These are phyloP conservation scores for Corythaeola cristata DNA, from an alignment of 2,113 vertebrate species.

Conservation along the genomic window DNA sequence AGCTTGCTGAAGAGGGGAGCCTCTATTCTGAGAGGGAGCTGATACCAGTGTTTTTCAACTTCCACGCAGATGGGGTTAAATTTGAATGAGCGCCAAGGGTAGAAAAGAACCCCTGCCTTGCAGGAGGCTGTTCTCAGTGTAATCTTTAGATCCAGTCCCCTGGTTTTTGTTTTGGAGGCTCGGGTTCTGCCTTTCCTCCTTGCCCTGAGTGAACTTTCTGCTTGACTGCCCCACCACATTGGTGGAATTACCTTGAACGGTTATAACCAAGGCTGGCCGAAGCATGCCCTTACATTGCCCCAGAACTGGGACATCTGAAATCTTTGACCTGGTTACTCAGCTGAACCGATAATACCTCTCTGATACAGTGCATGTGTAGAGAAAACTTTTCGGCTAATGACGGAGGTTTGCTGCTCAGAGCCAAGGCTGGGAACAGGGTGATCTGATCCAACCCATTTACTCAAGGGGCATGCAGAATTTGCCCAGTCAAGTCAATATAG, in stretches of 20 bases:
- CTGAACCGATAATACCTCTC: constrained; percentile 31
- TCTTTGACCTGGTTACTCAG: not conserved
- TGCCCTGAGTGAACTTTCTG: constrained; percentile 13
- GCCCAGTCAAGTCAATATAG: constrained; percentile 13
- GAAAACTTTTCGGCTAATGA: not conserved
- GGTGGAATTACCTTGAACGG: not conserved
- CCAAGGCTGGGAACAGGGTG: not conserved
- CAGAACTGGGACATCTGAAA: not conserved
- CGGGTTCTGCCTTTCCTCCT: not conserved
- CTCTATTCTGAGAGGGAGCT: constrained; percentile 64
- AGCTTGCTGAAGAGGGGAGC: constrained; percentile 6
- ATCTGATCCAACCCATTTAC: constrained; percentile 43
- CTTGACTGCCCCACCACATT: not conserved
- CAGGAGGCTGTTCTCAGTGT: not conserved
- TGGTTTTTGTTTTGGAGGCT: not conserved
- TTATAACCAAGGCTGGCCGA: not conserved
- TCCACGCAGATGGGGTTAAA: constrained; percentile 7
- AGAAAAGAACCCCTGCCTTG: constrained; percentile 41
- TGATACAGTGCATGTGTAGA: not conserved
- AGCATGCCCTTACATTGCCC: not conserved
- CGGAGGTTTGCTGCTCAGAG: not conserved
- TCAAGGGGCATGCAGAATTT: constrained; percentile 39
- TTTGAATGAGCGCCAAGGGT: constrained; percentile 32
- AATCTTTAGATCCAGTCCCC: not conserved
- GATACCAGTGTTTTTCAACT: constrained; percentile 23